Base-by-base conservation (phyloP, 35 echinoderm and acorn worm genomes). In the Heliocidaris tuberculata region DNA sequence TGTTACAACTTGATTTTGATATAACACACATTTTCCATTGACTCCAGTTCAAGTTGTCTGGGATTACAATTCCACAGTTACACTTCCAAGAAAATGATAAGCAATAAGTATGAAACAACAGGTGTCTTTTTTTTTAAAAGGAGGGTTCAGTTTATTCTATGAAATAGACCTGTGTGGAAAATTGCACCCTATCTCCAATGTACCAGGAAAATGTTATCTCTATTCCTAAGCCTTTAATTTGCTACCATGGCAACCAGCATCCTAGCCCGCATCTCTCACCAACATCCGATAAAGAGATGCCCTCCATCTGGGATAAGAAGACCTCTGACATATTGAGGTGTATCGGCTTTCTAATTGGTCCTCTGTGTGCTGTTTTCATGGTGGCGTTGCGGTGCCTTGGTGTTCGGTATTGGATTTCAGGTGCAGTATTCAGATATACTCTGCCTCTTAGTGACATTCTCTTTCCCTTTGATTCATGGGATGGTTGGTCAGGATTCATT, bases 281-380 rank as follows among this genome's bases (percentile, higher is more conserved):
- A 78, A n/a, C 65, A 78, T 78, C 65, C 27, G 0, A n/a, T 78
- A 27, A 27, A 78, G 21, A 78, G 65, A 78, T 78, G 65, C 27
- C 19, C 19, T 78, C 19, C 65, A 78, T 56, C 11, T 56, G 52
- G 27, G 8, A 19, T n/a, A 78, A 78, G 6, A 5, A 5, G 27
- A 78, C 65, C 65, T 27, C 52, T 27, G 65, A 78, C 27, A 24
- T 78, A 78, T 78, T 78, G 27, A 78, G 7, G 65, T n/a, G 27
- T 78, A 78, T 78, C 27, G 65, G 65, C 65, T 78, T 78, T 78
- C 65, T 78, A 78, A 78, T 78, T 78, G 65, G 65, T 19, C 65
- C 65, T 78, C 65, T 78, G 65, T n/a, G 65, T 78, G 19, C 27
- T 78, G 65, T 78, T 78, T 78, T 78, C 19, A 78, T 78, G 65